These are phyloP conservation scores for Aphelenchoides avenae DNA, from an alignment of 1,140 invertebrate species.

Conservation along the genomic window DNA sequence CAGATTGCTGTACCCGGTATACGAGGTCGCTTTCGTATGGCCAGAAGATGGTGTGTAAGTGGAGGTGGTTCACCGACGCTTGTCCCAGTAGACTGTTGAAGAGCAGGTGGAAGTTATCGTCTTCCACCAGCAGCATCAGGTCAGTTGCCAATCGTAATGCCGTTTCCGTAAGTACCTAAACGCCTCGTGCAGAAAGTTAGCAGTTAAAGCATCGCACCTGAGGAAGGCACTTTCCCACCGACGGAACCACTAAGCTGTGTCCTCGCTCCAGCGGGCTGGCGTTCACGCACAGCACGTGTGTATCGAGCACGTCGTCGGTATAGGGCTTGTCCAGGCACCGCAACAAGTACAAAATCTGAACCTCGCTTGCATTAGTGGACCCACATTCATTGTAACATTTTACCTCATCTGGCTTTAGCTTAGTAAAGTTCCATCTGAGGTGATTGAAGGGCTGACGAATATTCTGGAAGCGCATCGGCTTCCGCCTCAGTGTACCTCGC, in stretches of 20 bases:
- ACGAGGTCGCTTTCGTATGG: slow-evolving; percentile 56
- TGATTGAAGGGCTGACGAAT: slow-evolving; percentile 53
- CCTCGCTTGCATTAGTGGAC: background rate
- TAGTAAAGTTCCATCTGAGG: slow-evolving; percentile 55
- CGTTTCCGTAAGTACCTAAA: slow-evolving; percentile 42
- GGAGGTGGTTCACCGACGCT: slow-evolving; percentile 58
- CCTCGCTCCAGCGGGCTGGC: slow-evolving; percentile 53
- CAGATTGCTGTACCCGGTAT: slow-evolving; percentile 21
- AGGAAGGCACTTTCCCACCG: slow-evolving; percentile 52
- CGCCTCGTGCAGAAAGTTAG: background rate
- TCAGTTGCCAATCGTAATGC: slow-evolving; percentile 48
- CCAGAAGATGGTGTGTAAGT: slow-evolving; percentile 56
- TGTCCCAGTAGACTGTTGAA: slow-evolving; percentile 56
- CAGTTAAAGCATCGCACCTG: slow-evolving; percentile 25
- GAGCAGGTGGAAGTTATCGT: slow-evolving; percentile 50
- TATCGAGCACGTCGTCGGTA: slow-evolving; percentile 41
- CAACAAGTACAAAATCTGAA: slow-evolving; percentile 4
- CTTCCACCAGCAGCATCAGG: slow-evolving; percentile 51
- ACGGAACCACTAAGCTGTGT: slow-evolving; percentile 49
- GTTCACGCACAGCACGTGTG: slow-evolving; percentile 47
- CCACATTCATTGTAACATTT: slow-evolving; percentile 32
- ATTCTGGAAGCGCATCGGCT: slow-evolving; percentile 50
- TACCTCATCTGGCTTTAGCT: slow-evolving; percentile 42
- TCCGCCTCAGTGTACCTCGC: slow-evolving; percentile 49
- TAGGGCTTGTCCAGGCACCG: slow-evolving; percentile 38